Conservation (phyloP, 2,113 vertebrate genomes). For the Setophaga coronata region DNA sequence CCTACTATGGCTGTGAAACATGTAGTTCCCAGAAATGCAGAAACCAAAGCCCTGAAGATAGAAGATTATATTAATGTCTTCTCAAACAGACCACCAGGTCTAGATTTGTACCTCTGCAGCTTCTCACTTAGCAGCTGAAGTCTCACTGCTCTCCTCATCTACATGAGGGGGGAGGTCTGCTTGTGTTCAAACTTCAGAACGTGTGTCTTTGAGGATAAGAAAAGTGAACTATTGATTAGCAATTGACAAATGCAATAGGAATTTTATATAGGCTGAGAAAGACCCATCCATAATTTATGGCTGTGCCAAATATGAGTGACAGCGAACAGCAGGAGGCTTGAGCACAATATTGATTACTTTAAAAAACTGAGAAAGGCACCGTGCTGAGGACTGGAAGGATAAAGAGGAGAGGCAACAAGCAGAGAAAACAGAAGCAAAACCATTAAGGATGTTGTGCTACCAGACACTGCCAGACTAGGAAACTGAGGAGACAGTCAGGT, state of each 20-base stretch:
- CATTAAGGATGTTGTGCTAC: conserved; percentile 92
- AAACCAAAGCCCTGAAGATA: neutral
- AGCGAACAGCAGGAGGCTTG: conserved; percentile 81
- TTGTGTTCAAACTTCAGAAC: conserved; percentile 60
- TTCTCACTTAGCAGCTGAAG: conserved; percentile 39
- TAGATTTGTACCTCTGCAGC: conserved; percentile 57
- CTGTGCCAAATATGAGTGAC: conserved; percentile 89
- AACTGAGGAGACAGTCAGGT: conserved; percentile 72
- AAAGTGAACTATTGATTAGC: conserved; percentile 88
- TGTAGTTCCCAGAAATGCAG: neutral
- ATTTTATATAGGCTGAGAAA: conserved; percentile 90
- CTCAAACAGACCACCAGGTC: conserved; percentile 20
- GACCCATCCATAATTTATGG: conserved; percentile 94
- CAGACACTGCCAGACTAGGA: conserved; percentile 78
- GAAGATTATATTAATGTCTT: conserved; percentile 52
- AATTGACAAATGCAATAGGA: conserved; percentile 93
- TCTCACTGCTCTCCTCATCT: conserved; percentile 5
- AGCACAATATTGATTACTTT: conserved; percentile 88
- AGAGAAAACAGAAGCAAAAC: conserved; percentile 84
- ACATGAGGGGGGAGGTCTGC: conserved; percentile 3
- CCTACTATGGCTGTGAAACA: neutral
- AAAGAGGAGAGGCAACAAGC: conserved; percentile 66
- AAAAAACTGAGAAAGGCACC: conserved; percentile 79
- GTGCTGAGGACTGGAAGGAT: conserved; percentile 75
- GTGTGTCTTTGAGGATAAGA: conserved; percentile 80